phyloP scores from a whole-genome alignment of 2,113 vertebrate genomes.

The Zosterops lateralis region DNA sequence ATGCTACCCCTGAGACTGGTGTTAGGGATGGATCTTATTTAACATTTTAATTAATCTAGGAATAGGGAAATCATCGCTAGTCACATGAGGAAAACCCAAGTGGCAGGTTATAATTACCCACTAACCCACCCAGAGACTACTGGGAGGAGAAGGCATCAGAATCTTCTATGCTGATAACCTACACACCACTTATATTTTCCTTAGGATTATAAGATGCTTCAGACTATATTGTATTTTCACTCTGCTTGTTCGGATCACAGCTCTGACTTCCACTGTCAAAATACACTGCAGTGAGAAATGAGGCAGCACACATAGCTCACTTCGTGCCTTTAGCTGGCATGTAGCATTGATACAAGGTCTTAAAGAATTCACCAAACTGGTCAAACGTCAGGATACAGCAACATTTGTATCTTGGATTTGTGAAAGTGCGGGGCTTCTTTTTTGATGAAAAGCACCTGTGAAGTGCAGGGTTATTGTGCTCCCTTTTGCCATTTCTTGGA shows the following conservation, averaged over 20 bases:
- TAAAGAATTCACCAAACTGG: neutral
- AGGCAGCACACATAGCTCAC: neutral
- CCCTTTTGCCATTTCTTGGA: slow-evolving; percentile 59
- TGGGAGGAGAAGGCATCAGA: neutral
- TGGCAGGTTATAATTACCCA: slow-evolving; percentile 56
- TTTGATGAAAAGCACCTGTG: slow-evolving; percentile 53
- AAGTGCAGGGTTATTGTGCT: slow-evolving; percentile 42
- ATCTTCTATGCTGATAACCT: neutral
- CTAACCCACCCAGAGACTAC: neutral
- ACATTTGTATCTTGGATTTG: slow-evolving; percentile 39
- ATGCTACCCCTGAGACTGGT: neutral
- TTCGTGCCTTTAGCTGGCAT: neutral
- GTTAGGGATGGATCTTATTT: slow-evolving; percentile 35
- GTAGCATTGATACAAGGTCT: neutral
- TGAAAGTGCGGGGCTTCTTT: neutral
- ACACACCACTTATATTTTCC: neutral
- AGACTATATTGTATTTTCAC: neutral
- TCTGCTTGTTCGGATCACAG: neutral
- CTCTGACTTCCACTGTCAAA: slow-evolving; percentile 15
- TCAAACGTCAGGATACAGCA: slow-evolving; percentile 18
- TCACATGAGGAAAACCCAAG: slow-evolving; percentile 30
- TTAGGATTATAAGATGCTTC: neutral
- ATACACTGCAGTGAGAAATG: neutral
- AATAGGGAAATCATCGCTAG: slow-evolving; percentile 18
- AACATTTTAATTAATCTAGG: slow-evolving; percentile 60